Base-by-base conservation (phyloP, 2,113 vertebrate species). In the Malurus cyaneus region DNA sequence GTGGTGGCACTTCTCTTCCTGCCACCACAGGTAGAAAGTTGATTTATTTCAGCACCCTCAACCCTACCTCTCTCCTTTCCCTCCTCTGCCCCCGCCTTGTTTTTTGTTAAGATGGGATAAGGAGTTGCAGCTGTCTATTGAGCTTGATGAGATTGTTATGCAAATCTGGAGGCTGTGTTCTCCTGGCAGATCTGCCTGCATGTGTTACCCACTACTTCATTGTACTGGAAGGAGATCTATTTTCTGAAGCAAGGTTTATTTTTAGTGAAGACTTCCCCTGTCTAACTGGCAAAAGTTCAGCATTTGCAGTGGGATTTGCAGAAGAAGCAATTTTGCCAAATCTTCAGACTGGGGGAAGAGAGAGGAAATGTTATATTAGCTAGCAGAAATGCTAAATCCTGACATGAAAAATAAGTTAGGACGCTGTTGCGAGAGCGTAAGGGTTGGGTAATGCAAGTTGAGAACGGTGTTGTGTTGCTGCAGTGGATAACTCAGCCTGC, bases 261-360 rank as follows among this genome's bases (percentile, higher is more conserved):
- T 96, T 93, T 93, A 93, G 87, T 65, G 44, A 50, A 78, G 94
- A 56, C 86, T 94, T 92, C 86, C 86, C 71, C 88, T 66, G 60
- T 85, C 66, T 87, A 74, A 89, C 82, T 91, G 94, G 89, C 84
- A 93, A 70, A 89, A 92, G 84, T 96, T 93, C 91, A 92, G 94
- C 52, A 19, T 94, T 96, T 91, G 86, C 60, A 76, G 59, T 0
- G 0, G 24, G 24, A 66, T 92, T 88, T 93, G 91, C 79, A 87
- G 61, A 87, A 88, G 67, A 24, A 89, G 49, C 4, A 4, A 50
- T 87, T 93, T 89, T 79, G 34, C 46, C 71, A 65, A 92, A 57
- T 73, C n/a, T 79, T 80, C 0, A 0, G 41, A 46, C 44, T 91
- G 87, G 85, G 92, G 93, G 85, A 81, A 81, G 81, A 78, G 90